These are phyloP conservation scores for Platyscapa corneri DNA, from an alignment of 1,140 invertebrate species.

Conservation along the genomic window DNA sequence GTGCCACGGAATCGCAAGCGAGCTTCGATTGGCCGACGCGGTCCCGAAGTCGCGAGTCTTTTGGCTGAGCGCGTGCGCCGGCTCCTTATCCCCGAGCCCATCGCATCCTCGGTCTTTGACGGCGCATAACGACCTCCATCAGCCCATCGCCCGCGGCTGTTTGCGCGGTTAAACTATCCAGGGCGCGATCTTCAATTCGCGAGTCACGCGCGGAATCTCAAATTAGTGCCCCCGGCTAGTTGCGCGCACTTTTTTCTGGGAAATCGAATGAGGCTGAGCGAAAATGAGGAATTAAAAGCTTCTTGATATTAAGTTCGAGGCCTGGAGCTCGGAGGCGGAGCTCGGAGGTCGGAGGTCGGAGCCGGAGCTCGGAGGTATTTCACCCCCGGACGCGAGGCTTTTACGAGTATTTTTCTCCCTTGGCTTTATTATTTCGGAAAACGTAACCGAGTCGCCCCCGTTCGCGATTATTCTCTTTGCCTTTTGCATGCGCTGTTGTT, in stretches of 20 bases:
- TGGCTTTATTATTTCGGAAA: background rate
- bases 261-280: background rate
- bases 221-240: conserved; percentile 9
- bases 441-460: no score
- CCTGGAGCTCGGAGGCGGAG: no score
- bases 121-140: background rate
- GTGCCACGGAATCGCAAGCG: conserved; percentile 30
- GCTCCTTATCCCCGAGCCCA: background rate
- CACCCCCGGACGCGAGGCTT: background rate
- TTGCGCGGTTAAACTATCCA: background rate
- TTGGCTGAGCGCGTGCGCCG: conserved; percentile 5
- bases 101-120: background rate
- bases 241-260: background rate
- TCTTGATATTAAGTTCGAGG: no score
- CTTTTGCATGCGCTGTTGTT: background rate
- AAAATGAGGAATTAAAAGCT: background rate
- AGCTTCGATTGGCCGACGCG: background rate
- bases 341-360: no score
- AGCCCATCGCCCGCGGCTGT: background rate
- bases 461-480: background rate
- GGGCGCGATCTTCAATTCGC: background rate
- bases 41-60: background rate
- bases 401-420: background rate
- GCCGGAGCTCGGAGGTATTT: no score
- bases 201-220: conserved; percentile 14